These are phyloP conservation scores for Drosophila virilis DNA, from an alignment of 1,140 invertebrate genomes.

Conservation along the genomic window DNA sequence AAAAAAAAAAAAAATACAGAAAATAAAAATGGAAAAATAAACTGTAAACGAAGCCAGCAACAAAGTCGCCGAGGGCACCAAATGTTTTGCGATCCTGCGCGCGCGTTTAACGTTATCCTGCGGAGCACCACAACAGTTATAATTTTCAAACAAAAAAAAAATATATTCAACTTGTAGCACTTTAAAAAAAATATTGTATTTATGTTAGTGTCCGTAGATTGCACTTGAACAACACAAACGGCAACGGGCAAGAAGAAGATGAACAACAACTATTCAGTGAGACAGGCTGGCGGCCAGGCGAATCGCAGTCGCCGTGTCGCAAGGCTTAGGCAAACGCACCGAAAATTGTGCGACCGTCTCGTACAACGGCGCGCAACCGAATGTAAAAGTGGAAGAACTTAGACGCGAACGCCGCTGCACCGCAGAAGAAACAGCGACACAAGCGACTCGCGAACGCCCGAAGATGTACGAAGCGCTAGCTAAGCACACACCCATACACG, in stretches of 20 bases:
- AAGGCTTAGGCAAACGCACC: slow-evolving; percentile 55
- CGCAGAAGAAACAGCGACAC: slow-evolving; percentile 43
- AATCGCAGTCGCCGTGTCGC: slow-evolving; percentile 13
- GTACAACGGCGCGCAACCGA: slow-evolving; percentile 82
- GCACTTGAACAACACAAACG: slow-evolving; percentile 36
- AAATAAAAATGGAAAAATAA: neutral
- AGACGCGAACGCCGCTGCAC: slow-evolving; percentile 46
- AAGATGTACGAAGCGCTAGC: slow-evolving; percentile 28
- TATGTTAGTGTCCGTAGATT: slow-evolving; percentile 23
- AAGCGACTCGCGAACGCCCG: slow-evolving; percentile 38
- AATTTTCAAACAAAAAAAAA: slow-evolving; percentile 31
- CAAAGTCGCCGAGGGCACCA: neutral
- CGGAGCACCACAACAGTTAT: slow-evolving; percentile 9
- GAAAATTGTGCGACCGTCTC: slow-evolving; percentile 81
- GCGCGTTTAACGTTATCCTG: slow-evolving; percentile 31
- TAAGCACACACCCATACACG: slow-evolving; percentile 9
- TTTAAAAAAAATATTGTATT: slow-evolving; percentile 46
- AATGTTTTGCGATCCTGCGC: slow-evolving; percentile 35
- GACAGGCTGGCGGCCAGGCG: slow-evolving; percentile 43
- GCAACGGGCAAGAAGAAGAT: neutral
- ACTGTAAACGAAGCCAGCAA: neutral
- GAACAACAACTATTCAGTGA: slow-evolving; percentile 21
- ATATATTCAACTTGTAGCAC: slow-evolving; percentile 17
- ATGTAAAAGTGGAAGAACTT: slow-evolving; percentile 74
- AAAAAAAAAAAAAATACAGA: neutral